Evolutionary conservation across 2,888 invertebrate species (phyloP), one percentile per base, ranked within the genome.

Genomic region (Dicyrtomina minuta): DNA sequence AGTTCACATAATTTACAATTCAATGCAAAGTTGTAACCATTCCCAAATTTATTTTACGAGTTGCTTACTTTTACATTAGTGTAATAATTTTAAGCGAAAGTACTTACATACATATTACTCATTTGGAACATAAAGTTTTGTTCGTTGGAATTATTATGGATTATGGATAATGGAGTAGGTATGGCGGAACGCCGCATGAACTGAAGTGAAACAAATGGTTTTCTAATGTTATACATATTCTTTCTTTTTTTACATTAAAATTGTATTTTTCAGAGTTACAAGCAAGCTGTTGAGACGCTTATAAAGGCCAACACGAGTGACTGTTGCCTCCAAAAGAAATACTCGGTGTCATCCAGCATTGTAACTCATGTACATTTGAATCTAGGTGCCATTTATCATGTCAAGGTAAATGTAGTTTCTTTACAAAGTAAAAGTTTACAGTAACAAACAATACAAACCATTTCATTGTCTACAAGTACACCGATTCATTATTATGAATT

Each of bases 351-450:
- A 10, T 70, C 75, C 49, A 73, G 71, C 33, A 74, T 77, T 59
- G 74, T 74, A 8, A 77, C 77, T 13, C 77, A 77, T 68, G 77
- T 77, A 8, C 75, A 77, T 59, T 59, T 77, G 49, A 77, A 77
- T 58, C 72, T 77, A 8, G 77, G 77, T 46, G 77, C 77, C 20
- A 77, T 77, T 53, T 77, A 77, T 68, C 77, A 77, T 55, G 77
- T 75, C 24, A 74, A 75, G 72, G 77, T 77, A 70, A 65, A 44
- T 39, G 17, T n/a, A n/a, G n/a, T n/a, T n/a, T n/a, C n/a, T n/a
- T n/a, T n/a, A n/a, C n/a, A n/a, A n/a, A n/a, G n/a, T n/a, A n/a
- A n/a, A n/a, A n/a, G 33, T 33, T 33, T 33, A 53, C 5, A 53
- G 1, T 53, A n/a, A 6, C 17, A 53, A 13, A 43, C 15, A 17